phyloP scores from a whole-genome alignment of 2,797 vertebrate genomes.

The Rhynchonycteris naso region DNA sequence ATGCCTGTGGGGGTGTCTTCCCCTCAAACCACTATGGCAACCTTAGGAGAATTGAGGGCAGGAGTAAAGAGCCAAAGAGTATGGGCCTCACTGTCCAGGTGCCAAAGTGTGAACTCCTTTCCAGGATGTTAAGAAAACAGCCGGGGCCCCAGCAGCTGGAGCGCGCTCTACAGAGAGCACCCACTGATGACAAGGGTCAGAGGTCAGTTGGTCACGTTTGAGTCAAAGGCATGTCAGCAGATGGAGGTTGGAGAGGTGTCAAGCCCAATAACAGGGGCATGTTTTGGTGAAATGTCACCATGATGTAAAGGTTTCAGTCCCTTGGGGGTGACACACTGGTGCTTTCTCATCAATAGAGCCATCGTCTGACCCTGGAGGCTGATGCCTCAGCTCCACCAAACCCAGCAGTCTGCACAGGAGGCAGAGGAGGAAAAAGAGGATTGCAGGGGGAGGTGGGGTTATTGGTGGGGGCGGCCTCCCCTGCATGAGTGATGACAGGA shows the following conservation, averaged over 20 bases:
- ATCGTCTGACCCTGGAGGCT: rapidly evolving
- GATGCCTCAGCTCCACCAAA: not conserved
- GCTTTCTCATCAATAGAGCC: not conserved
- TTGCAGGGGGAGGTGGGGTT: not conserved
- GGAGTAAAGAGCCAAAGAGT: too few species aligned
- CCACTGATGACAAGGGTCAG: not conserved
- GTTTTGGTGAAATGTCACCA: not conserved
- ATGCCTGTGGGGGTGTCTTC: not conserved
- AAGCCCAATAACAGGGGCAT: rapidly evolving
- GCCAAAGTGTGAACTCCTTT: not conserved
- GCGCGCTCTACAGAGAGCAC: not conserved
- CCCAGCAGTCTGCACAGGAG: not conserved
- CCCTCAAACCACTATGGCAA: not conserved
- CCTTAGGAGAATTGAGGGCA: rapidly evolving
- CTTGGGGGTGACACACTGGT: not conserved
- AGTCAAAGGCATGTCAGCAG: rapidly evolving
- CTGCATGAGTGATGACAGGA: not conserved
- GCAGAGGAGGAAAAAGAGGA: not conserved
- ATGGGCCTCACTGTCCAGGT: not conserved
- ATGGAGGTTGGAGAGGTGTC: not conserved
- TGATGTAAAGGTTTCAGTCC: not conserved
- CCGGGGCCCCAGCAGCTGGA: not conserved
- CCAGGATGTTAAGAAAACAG: rapidly evolving
- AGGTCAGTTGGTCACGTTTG: not conserved
- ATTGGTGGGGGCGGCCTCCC: not conserved